Evolutionary conservation across 2,797 vertebrate genomes (phyloP), one percentile per base, ranked within the genome.

Genomic region (Capromys pilorides): DNA sequence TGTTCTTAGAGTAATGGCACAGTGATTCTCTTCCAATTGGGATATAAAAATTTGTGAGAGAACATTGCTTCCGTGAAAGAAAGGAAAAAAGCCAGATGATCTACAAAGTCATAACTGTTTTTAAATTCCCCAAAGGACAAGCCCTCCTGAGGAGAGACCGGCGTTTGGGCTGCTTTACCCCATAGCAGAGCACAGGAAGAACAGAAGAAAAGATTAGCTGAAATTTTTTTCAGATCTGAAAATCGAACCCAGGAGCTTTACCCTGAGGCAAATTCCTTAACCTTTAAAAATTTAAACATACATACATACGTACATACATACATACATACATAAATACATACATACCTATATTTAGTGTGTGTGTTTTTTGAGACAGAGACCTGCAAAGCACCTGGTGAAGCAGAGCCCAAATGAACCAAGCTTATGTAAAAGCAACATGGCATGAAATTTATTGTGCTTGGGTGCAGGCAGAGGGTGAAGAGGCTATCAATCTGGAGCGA

Each of bases 1-100:
- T 91, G 61, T 97, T 97, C 96, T 97, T 96, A 97, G 54, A 1
- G 0, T 80, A 82, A 94, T 59, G 84, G 91, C 93, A 96, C 96
- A 61, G 64, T 66, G 16, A 83, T 91, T 93, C 26, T 88, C 11
- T 93, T 71, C 61, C 22, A 86, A 7, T 86, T 78, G 41, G 11
- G 21, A 81, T n/a, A 24, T 89, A 79, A 67, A 83, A 73, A n/a
- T 5, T 93, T 71, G 24, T 7, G 33, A 77, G 41, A 75, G 73
- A 85, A 57, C 64, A 69, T 77, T 64, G 26, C 45, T 71, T 94
- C 81, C 64, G 78, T n/a, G 9, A 88, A 83, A 85, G 59, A 88
- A 85, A 85, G n/a, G 45, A 66, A 59, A 28, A n/a, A 87, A 61
- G 4, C 8, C 36, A 66, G 49, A 64, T 69, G 26, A 69, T 81